Evolutionary conservation across 2,888 invertebrate species (phyloP).

Genomic region (Dynastes maya): DNA sequence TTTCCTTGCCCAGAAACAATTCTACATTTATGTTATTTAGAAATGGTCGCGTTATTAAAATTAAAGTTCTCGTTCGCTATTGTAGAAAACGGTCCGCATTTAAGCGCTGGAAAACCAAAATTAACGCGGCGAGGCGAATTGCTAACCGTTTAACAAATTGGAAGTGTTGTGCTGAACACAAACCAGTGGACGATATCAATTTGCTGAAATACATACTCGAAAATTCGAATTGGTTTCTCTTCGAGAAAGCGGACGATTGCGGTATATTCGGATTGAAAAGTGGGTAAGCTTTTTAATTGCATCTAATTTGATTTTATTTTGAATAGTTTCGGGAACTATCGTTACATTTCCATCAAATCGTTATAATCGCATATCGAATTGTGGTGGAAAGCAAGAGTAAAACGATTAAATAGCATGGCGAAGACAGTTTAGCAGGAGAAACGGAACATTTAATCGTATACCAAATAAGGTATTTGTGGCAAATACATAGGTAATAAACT

Average conservation of each 20-base stretch:
- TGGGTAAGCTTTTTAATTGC: conserved; percentile 36
- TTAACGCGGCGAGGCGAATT: conserved; percentile 5
- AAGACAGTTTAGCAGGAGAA: too few relatives aligned
- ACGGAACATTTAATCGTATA: too few relatives aligned
- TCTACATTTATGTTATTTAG: conserved; percentile 18
- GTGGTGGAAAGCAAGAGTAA: too few relatives aligned
- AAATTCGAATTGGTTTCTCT: conserved; percentile 65
- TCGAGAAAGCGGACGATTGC: conserved; percentile 59
- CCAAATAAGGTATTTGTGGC: too few relatives aligned
- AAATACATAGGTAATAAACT: too few relatives aligned
- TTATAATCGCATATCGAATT: too few relatives aligned
- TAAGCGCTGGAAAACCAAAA: conserved; percentile 25
- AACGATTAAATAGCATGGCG: too few relatives aligned
- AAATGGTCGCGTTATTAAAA: conserved; percentile 20
- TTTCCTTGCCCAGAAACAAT: background rate
- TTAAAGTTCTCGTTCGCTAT: conserved; percentile 17
- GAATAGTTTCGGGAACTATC: background rate
- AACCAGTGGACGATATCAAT: conserved; percentile 58
- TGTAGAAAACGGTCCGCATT: conserved; percentile 1
- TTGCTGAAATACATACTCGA: conserved; percentile 63
- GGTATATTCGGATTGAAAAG: conserved; percentile 34
- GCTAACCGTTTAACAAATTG: conserved; percentile 18
- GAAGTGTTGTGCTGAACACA: conserved; percentile 48
- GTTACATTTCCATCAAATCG: too few relatives aligned
- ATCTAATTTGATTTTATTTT: background rate